Conservation (phyloP, 2,888 invertebrate species). For the Ligdia adustata region DNA sequence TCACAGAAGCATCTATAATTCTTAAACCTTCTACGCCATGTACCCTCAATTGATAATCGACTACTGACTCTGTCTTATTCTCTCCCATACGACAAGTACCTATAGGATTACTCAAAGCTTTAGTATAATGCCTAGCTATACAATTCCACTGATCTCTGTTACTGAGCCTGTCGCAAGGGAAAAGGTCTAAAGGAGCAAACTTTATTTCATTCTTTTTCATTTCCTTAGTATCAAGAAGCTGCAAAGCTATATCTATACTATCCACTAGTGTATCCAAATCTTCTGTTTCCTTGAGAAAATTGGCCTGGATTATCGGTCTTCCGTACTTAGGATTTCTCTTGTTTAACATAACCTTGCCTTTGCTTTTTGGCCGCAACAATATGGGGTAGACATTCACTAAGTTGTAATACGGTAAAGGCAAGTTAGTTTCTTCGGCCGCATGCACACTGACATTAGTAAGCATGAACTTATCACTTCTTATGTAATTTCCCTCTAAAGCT, state of each 20-base stretch:
- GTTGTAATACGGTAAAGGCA: slow-evolving; percentile 75
- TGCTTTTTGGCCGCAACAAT: slow-evolving; percentile 72
- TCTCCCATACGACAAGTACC: slow-evolving; percentile 78
- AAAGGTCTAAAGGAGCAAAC: slow-evolving; percentile 72
- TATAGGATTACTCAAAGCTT: slow-evolving; percentile 72
- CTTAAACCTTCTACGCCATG: slow-evolving; percentile 75
- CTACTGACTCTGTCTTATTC: slow-evolving; percentile 69
- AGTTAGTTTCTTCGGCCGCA: slow-evolving; percentile 66
- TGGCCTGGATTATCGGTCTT: slow-evolving; percentile 74
- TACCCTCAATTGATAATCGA: slow-evolving; percentile 67
- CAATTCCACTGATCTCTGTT: slow-evolving; percentile 80
- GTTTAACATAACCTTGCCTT: slow-evolving; percentile 70
- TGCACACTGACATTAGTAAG: slow-evolving; percentile 72
- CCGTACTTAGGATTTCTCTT: slow-evolving; percentile 77
- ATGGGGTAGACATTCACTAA: slow-evolving; percentile 72
- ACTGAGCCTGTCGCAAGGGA: slow-evolving; percentile 71
- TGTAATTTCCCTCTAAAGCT: slow-evolving; percentile 71
- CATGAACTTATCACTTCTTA: slow-evolving; percentile 78
- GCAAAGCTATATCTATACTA: slow-evolving; percentile 74
- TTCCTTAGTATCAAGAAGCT: slow-evolving; percentile 73
- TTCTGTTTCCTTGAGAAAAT: slow-evolving; percentile 73
- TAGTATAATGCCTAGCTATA: slow-evolving; percentile 76
- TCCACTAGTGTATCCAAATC: slow-evolving; percentile 74
- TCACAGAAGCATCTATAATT: slow-evolving; percentile 75
- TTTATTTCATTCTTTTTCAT: slow-evolving; percentile 73